Evolutionary conservation across 2,113 vertebrate genomes (phyloP).

Genomic region (Empidonax alnorum): DNA sequence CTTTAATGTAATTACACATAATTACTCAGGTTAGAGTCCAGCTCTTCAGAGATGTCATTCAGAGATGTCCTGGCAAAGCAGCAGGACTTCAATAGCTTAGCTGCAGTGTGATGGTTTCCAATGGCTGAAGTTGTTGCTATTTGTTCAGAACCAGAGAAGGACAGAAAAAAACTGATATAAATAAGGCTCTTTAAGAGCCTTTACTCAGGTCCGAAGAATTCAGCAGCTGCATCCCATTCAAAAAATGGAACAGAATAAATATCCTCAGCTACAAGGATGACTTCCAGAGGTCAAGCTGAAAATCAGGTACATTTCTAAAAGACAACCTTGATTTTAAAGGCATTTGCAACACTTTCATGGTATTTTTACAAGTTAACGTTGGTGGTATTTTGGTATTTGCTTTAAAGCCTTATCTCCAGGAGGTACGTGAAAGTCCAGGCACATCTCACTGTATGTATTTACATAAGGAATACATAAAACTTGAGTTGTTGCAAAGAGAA

Average conservation of each 20-base stretch:
- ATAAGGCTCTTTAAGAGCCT: constrained; percentile 32
- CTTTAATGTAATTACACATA: neutral
- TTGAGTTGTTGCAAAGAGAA: neutral
- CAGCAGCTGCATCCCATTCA: constrained; percentile 64
- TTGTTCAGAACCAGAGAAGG: neutral
- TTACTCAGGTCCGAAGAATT: constrained; percentile 58
- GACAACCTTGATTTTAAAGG: neutral
- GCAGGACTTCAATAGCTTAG: neutral
- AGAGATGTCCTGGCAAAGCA: neutral
- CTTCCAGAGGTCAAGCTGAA: neutral
- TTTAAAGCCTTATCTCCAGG: neutral
- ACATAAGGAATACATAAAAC: neutral
- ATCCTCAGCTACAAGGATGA: neutral
- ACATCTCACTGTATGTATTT: neutral
- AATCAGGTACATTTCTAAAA: neutral
- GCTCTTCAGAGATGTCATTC: neutral
- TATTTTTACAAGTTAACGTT: neutral
- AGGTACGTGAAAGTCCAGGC: neutral
- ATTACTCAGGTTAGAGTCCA: neutral
- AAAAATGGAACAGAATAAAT: constrained; percentile 37
- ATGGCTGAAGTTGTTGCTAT: neutral
- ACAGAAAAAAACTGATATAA: neutral
- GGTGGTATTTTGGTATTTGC: neutral
- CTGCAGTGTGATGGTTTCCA: neutral
- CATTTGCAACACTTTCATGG: neutral